Evolutionary conservation across 2,797 vertebrate species (phyloP), one percentile per base, ranked within the genome.

Genomic region (Rhinophrynus dorsalis): DNA sequence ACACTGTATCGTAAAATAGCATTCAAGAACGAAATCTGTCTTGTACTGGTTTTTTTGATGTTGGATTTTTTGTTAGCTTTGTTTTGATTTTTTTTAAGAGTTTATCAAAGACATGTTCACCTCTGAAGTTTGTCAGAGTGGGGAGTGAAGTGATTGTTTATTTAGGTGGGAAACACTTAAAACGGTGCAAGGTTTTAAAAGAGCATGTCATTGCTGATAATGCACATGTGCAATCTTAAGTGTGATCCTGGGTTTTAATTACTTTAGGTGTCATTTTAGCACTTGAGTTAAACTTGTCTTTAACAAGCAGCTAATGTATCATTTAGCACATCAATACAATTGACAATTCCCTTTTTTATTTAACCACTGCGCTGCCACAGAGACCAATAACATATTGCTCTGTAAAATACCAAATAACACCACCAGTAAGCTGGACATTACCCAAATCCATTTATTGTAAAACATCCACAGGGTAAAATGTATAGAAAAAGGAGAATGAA

Each of bases 271-370:
- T 59, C 27, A 73, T 54, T 66, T 73, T 66, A 37, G 45, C 69
- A 66, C 62, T 52, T 26, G 30, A 21, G 27, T 58, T 73, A 51
- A 65, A 73, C 35, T 65, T 50, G 62, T 27, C 27, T 65, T 33
- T 73, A 73, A 60, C 69, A 73, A 73, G 61, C 55, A 33, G 35
- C 62, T 66, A 72, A 72, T 65, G 52, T 45, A 20, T 66, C 62
- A 66, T 65, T 73, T 66, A 58, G 42, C 62, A 66, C 69, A 59
- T 73, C 45, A 42, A 24, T 27, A 42, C 38, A n/a, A n/a, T 37
- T 42, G 51, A 20, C 29, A 12, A 29, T 59, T 52, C 21, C 30
- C 9, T 23, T 8, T 44, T 29, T 15, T 18, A 44, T 44, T 44
- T 44, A 18, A 44, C 40, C 10, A 5, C 20, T 20, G 8, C 10